Evolutionary conservation across 2,797 vertebrate species (phyloP).

Genomic region (Erethizon dorsatum): DNA sequence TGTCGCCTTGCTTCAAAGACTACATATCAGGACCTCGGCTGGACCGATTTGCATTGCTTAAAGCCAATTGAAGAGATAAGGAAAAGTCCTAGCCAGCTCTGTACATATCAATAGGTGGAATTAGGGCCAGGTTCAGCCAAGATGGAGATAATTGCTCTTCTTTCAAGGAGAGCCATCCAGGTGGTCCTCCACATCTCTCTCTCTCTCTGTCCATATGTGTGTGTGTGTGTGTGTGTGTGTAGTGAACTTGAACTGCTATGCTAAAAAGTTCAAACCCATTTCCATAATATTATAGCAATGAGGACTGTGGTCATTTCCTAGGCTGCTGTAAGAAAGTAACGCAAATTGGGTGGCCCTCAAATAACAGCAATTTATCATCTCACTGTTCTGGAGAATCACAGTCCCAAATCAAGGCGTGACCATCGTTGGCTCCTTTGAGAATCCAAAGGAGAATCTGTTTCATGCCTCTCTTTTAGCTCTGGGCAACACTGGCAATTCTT

Average conservation of each 20-base stretch:
- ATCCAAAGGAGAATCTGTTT: neutral
- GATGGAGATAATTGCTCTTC: too few species aligned
- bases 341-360: neutral
- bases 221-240: neutral
- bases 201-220: neutral
- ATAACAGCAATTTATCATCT: neutral
- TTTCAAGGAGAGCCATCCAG: too few species aligned
- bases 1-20: too few species aligned
- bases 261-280: too few species aligned
- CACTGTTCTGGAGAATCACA: neutral
- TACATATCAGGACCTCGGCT: too few species aligned
- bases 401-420: neutral
- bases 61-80: too few species aligned
- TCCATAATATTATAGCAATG: neutral
- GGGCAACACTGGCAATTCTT: fast-evolving
- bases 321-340: neutral
- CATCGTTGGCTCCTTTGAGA: neutral
- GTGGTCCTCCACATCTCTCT: too few species aligned
- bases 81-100: too few species aligned
- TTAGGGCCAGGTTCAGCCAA: too few species aligned
- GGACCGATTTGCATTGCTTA: too few species aligned
- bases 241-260: too few species aligned
- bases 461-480: neutral
- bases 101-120: too few species aligned
- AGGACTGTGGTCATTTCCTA: neutral